A percentile compares a stretch with the other conserved stretches of the same genome.
Conservation (phyloP, 2,797 vertebrate genomes). For the Taeniopygia guttata region DNA sequence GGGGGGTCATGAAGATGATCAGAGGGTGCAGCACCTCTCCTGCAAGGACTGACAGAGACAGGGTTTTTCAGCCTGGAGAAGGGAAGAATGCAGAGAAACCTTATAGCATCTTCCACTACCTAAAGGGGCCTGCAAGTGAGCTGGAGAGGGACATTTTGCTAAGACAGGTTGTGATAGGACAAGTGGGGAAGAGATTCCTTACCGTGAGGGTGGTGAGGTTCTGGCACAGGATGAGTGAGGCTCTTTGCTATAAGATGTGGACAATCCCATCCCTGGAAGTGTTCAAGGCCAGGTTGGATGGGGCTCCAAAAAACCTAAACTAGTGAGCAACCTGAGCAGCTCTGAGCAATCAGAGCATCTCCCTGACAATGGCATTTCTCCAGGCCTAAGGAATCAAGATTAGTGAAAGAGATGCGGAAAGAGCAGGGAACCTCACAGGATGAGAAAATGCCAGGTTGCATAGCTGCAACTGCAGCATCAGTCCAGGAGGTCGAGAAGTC, state of each 20-base stretch:
- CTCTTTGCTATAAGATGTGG: not conserved
- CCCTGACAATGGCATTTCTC: not conserved
- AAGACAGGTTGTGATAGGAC: not conserved
- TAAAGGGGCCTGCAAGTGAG: not conserved
- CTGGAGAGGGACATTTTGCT: not conserved
- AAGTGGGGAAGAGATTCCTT: not conserved
- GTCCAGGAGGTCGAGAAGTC: not conserved
- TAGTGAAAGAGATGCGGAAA: fast-evolving
- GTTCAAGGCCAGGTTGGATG: not conserved
- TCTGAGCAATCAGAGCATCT: not conserved
- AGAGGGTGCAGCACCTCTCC: not conserved
- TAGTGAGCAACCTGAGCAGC: not conserved
- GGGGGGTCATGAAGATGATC: not conserved
- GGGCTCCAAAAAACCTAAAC: not conserved
- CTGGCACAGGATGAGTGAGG: not conserved
- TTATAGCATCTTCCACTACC: not conserved
- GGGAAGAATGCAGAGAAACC: fast-evolving
- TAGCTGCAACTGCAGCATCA: not conserved
- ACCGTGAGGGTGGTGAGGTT: not conserved
- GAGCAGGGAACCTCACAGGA: not conserved
- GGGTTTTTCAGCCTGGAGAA: not conserved
- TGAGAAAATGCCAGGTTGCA: fast-evolving
- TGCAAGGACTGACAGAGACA: too few relatives aligned
- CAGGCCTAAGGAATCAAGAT: not conserved
- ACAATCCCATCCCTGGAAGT: fast-evolving